phyloP scores from a whole-genome alignment of 2,888 invertebrate genomes.

The Apoderus coryli region DNA sequence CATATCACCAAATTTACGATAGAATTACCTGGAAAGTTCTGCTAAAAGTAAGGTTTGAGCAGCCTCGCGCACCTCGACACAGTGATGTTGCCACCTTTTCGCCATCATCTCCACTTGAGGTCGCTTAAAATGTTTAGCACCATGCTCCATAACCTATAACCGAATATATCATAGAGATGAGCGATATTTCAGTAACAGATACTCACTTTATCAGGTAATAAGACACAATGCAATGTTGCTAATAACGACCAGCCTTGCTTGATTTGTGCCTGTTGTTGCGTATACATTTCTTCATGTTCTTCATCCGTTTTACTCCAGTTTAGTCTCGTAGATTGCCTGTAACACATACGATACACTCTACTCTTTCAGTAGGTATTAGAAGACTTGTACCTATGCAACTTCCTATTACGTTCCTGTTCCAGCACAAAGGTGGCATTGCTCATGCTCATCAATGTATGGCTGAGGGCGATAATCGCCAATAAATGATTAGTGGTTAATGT shows the following conservation, averaged over 20 bases:
- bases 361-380: background rate
- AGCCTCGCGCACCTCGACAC: conserved; percentile 92
- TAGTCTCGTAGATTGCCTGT: conserved; percentile 47
- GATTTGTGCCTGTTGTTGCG: conserved; percentile 80
- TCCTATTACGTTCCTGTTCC: conserved; percentile 68
- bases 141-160: conserved; percentile 34
- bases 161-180: too few species aligned
- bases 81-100: conserved; percentile 96
- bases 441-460: conserved; percentile 97
- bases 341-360: conserved; percentile 11
- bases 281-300: conserved; percentile 69
- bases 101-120: conserved; percentile 97
- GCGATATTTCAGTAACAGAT: conserved; percentile 1
- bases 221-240: conserved; percentile 90
- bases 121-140: conserved; percentile 72
- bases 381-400: conserved; percentile 47
- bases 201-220: conserved; percentile 80
- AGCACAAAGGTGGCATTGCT: conserved; percentile 87
- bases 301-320: conserved; percentile 62
- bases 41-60: conserved; percentile 90
- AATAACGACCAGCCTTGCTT: conserved; percentile 96
- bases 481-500: conserved; percentile 93
- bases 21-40: conserved; percentile 53
- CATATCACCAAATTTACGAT: too few species aligned
- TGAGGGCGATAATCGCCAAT: conserved; percentile 82